Conservation (phyloP, 2,797 vertebrate species). For the Balearica regulorum region DNA sequence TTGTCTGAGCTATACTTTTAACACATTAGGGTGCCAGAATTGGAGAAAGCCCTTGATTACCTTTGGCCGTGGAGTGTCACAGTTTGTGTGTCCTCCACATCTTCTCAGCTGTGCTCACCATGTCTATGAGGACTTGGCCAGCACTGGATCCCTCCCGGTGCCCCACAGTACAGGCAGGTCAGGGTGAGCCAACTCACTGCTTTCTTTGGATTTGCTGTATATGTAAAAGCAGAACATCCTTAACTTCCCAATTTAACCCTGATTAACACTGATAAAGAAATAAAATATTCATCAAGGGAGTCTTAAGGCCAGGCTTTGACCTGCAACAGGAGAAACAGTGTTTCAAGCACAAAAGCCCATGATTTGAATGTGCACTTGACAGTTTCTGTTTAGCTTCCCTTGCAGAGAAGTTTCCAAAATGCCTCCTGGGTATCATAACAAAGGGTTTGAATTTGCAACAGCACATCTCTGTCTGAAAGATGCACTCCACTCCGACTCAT, state of each 20-base stretch:
- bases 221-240: not conserved
- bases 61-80: not conserved
- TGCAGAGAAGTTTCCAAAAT: not conserved
- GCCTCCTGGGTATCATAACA: not conserved
- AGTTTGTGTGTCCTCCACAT: not conserved
- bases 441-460: not conserved
- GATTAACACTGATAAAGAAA: not conserved
- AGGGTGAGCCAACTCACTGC: not conserved
- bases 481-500: rapidly evolving
- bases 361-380: not conserved
- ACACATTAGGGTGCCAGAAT: not conserved
- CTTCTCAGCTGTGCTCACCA: not conserved
- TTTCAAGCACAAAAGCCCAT: not conserved
- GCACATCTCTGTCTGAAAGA: not conserved
- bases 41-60: not conserved
- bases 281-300: not conserved
- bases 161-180: not conserved
- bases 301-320: not conserved
- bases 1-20: not conserved
- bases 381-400: not conserved
- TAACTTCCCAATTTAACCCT: not conserved
- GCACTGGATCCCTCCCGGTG: not conserved
- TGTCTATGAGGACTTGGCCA: not conserved
- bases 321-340: not conserved
- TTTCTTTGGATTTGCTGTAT: not conserved